phyloP scores from a whole-genome alignment of 2,113 vertebrate genomes.

The Phylloscopus whistleri region DNA sequence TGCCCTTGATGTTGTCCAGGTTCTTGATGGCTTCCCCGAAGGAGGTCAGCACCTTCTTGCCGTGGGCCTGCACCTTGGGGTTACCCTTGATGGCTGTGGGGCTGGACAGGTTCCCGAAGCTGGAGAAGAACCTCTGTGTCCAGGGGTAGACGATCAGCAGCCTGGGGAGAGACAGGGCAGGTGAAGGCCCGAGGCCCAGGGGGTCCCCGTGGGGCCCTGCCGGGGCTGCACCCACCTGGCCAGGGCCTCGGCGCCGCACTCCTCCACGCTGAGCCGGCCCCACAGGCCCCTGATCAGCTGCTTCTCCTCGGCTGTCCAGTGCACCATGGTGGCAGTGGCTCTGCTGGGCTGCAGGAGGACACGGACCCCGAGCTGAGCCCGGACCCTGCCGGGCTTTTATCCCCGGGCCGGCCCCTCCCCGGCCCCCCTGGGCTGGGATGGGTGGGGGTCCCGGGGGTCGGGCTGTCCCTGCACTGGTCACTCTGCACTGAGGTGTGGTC shows the following conservation, averaged over 20 bases:
- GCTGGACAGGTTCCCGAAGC: constrained; percentile 83
- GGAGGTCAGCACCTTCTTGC: constrained; percentile 78
- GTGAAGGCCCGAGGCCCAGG: no score
- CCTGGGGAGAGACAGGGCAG: no score
- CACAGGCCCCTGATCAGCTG: not conserved
- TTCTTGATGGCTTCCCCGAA: constrained; percentile 80
- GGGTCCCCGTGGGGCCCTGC: no score
- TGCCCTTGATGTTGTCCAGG: constrained; percentile 76
- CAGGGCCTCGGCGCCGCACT: constrained; percentile 29
- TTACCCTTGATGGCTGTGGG: constrained; percentile 76
- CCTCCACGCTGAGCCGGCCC: not conserved
- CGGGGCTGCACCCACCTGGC: constrained; percentile 33
- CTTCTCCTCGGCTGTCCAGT: constrained; percentile 65
- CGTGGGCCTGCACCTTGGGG: constrained; percentile 75
- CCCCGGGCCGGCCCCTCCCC: not conserved
- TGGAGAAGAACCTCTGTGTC: constrained; percentile 76
- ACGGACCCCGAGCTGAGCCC: not conserved
- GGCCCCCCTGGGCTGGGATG: not conserved
- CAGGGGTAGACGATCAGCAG: constrained; percentile 83
- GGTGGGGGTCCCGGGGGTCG: not conserved
- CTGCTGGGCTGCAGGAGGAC: not conserved
- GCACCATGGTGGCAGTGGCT: constrained; percentile 50
- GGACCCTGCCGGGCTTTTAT: not conserved
- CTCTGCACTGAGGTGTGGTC: not conserved
- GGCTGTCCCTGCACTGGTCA: not conserved